Evolutionary conservation across 2,888 invertebrate genomes (phyloP).

Genomic region (Drosophila leonis): DNA sequence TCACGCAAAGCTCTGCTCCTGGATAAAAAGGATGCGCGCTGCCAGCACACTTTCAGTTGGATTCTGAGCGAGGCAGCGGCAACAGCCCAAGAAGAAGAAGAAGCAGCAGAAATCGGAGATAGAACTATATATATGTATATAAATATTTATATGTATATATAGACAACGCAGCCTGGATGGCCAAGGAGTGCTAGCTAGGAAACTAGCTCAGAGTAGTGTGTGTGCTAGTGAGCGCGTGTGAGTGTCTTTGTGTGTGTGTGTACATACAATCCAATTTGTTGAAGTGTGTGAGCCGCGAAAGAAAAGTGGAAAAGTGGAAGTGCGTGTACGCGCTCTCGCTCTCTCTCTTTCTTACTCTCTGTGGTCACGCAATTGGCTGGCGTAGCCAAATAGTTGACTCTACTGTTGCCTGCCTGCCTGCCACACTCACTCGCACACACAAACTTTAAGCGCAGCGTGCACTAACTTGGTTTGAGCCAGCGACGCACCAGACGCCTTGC

Average conservation of each 20-base stretch:
- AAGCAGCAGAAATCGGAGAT: constrained; percentile 33
- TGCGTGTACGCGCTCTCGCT: neutral
- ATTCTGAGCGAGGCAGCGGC: constrained; percentile 77
- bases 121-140: neutral
- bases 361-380: constrained; percentile 4
- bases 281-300: constrained; percentile 14
- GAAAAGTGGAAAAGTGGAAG: constrained; percentile 18
- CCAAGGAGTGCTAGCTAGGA: constrained; percentile 60
- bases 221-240: neutral
- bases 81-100: constrained; percentile 35
- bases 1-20: constrained; percentile 52
- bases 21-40: constrained; percentile 76
- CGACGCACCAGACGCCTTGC: constrained; percentile 1
- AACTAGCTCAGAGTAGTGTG: constrained; percentile 67
- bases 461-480: neutral
- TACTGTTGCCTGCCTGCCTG: neutral
- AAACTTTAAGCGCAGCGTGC: neutral
- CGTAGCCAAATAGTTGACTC: constrained; percentile 1
- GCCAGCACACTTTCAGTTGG: constrained; percentile 74
- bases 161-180: constrained; percentile 47
- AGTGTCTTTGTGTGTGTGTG: constrained; percentile 1
- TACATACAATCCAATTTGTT: constrained; percentile 11
- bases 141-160: neutral
- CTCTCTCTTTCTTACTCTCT: neutral
- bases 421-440: neutral